Percentiles rank a stretch among this genome's conserved stretches.
Conservation (phyloP, 64 coral and sea anemone species). For the Trachythela sp. region DNA sequence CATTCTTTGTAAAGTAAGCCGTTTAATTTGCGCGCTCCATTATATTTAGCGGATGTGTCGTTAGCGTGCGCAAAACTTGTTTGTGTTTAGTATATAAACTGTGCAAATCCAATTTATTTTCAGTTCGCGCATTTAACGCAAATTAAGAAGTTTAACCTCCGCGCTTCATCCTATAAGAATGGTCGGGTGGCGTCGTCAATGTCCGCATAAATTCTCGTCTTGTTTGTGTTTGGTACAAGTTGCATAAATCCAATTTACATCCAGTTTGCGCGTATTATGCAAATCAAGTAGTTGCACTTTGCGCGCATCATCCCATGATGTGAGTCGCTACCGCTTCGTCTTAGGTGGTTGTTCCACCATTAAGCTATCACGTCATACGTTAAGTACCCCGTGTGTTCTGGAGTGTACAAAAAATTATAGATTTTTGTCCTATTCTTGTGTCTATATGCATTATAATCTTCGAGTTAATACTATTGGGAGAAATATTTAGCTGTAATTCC, state of each 20-base stretch:
- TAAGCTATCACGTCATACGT: background rate
- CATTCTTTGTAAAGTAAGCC: background rate
- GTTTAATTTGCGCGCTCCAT: background rate
- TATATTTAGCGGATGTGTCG: background rate
- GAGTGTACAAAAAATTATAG: background rate
- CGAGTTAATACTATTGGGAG: background rate
- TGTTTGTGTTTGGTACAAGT: background rate
- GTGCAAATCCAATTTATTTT: background rate
- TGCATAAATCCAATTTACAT: background rate
- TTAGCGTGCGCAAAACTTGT: background rate
- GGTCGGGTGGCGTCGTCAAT: background rate
- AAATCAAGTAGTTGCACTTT: background rate
- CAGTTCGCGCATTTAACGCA: background rate
- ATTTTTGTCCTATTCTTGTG: background rate
- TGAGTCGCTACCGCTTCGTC: background rate
- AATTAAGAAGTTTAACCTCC: background rate
- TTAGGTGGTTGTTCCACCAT: background rate
- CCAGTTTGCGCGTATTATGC: conserved; percentile 6
- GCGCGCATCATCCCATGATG: background rate
- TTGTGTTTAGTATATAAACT: background rate
- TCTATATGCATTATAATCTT: background rate
- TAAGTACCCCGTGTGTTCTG: background rate
- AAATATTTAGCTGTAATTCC: too few relatives aligned
- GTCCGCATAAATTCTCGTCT: background rate
- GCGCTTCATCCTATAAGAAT: too few relatives aligned